Percentiles rank a stretch among this genome's conserved stretches.
These are phyloP conservation scores for Formicarius rufipectus DNA, from an alignment of 2,113 vertebrate genomes.

Conservation along the genomic window DNA sequence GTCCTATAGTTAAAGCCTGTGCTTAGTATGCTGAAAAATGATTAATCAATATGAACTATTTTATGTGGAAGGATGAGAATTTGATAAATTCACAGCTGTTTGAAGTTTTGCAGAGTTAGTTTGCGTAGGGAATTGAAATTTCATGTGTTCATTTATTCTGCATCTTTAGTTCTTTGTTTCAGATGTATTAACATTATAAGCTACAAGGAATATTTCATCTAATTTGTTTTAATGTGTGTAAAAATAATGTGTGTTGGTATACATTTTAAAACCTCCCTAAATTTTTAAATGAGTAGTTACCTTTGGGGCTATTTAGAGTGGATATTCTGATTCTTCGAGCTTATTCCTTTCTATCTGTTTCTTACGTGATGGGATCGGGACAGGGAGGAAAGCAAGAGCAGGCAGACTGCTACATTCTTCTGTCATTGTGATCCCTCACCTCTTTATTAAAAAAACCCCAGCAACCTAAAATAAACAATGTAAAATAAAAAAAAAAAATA, in stretches of 20 bases:
- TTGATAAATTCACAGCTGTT: background rate
- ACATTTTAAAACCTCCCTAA: background rate
- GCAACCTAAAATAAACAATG: too few species aligned
- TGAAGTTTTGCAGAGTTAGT: background rate
- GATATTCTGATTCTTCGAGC: background rate
- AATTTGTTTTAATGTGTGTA: background rate
- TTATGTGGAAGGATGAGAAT: background rate
- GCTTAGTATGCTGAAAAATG: background rate
- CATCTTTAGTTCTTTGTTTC: background rate
- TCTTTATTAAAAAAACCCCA: background rate
- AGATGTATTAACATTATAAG: background rate
- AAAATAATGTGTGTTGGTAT: background rate
- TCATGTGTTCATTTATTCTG: background rate
- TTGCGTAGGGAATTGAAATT: background rate
- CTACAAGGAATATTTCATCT: background rate
- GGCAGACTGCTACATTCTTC: background rate
- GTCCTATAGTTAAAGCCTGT: background rate
- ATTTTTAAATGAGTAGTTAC: background rate
- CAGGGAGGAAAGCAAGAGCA: background rate
- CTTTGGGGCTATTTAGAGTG: background rate
- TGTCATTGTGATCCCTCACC: background rate
- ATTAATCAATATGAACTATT: background rate
- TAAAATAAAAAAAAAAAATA: background rate
- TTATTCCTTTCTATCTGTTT: background rate
- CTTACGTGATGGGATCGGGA: fast-evolving